Evolutionary conservation across 1,140 invertebrate species (phyloP).

Genomic region (Steinernema feltiae): DNA sequence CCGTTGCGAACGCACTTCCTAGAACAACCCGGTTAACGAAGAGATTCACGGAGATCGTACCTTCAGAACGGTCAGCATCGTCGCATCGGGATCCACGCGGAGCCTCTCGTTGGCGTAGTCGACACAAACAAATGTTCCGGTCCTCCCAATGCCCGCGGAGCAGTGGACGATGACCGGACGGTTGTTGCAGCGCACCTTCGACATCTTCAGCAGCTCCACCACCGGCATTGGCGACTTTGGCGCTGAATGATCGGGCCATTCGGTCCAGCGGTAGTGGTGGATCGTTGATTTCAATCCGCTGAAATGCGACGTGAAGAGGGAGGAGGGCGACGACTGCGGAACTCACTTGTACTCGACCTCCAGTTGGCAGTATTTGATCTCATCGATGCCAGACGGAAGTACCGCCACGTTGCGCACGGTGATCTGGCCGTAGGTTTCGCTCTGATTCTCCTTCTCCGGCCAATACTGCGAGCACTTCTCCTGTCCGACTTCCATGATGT

Average conservation of each 20-base stretch:
- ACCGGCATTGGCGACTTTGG: conserved; percentile 5
- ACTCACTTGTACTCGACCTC: neutral
- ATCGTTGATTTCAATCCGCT: neutral
- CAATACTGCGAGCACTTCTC: conserved; percentile 6
- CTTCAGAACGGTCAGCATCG: neutral
- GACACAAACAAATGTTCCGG: conserved; percentile 36
- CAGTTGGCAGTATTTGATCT: neutral
- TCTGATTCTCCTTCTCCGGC: neutral
- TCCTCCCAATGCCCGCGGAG: conserved; percentile 53
- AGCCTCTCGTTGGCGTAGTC: conserved; percentile 16
- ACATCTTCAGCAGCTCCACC: conserved; percentile 18
- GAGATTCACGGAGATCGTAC: too few species aligned
- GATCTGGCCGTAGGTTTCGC: neutral
- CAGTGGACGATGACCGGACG: conserved; percentile 38
- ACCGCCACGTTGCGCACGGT: neutral
- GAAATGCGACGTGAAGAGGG: neutral
- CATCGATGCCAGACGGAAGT: neutral
- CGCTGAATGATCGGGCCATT: conserved; percentile 29
- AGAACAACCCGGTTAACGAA: too few species aligned
- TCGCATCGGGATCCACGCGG: neutral
- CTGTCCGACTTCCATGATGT: neutral
- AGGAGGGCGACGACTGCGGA: neutral
- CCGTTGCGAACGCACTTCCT: neutral
- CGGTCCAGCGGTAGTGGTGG: conserved; percentile 23
- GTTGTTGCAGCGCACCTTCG: neutral